Evolutionary conservation across 2,797 vertebrate species (phyloP), one percentile per base, ranked within the genome.

Genomic region (Phalloptychus januarius): DNA sequence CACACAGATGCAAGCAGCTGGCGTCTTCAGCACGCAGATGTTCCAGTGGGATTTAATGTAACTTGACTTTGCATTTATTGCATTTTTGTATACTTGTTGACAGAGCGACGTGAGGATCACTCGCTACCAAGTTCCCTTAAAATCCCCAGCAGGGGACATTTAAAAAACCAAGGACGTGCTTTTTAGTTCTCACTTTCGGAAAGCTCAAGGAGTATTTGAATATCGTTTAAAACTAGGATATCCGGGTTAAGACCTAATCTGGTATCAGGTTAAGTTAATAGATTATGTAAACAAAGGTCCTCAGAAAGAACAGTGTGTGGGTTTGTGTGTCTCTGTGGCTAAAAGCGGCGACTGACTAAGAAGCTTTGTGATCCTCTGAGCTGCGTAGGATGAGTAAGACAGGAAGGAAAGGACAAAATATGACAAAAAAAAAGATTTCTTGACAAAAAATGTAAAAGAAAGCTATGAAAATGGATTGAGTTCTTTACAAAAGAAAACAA

Each of bases 311-410:
- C 61, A 54, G 28, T 48, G 63, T 73, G 52, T 31, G 74, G 12
- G 77, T 79, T 76, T 82, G 54, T 83, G 77, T 74, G 56, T 81
- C 77, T 81, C 77, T 58, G 38, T 40, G 38, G 77, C 81, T 90
- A 86, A 92, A 92, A 90, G 83, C 87, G 81, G 88, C 11, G 48
- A 85, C 75, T 76, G 83, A 86, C 86, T 91, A 92, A 93, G 91
- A 81, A 89, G 89, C 88, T 93, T 92, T 92, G 86, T 86, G 80
- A 89, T 88, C 61, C 73, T 61, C 58, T 85, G 85, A 85, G 63
- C 82, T 82, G 74, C 80, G 86, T 82, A 79, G 79, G 87, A 76
- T 58, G 82, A 85, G 72, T 4, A 70, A 72, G 28, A 70, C 45
- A 78, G 77, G 3, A 25, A 81, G 80, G 46, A 61, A 70, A 79